These are phyloP conservation scores for Heliconius cydno DNA, from an alignment of 2,888 invertebrate genomes.

Conservation along the genomic window DNA sequence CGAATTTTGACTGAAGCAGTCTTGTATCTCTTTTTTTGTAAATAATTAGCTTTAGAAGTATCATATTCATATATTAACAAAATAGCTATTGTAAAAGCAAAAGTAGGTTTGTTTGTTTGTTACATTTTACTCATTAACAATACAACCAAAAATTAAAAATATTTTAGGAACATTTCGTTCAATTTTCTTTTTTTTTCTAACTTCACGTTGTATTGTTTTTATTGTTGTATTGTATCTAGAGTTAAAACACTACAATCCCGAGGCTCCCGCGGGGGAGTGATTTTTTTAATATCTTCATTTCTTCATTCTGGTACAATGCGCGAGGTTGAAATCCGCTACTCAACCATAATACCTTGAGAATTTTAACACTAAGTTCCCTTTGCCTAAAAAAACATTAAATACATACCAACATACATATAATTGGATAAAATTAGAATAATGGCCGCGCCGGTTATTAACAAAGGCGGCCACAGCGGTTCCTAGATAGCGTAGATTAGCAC, in stretches of 20 bases:
- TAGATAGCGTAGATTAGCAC: slow-evolving; percentile 48
- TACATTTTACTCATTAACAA: background rate
- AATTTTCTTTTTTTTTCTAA: background rate
- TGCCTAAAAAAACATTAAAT: too few relatives aligned
- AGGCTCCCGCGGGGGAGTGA: too few relatives aligned
- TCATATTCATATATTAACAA: background rate
- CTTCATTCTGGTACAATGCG: too few relatives aligned
- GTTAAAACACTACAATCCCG: too few relatives aligned
- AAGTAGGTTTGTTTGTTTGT: background rate
- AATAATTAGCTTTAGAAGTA: background rate
- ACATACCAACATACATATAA: background rate
- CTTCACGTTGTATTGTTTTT: background rate
- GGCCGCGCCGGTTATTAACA: slow-evolving; percentile 16
- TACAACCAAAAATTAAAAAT: too few relatives aligned
- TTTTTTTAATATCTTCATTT: too few relatives aligned
- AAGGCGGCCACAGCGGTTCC: slow-evolving; percentile 25
- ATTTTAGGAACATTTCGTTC: background rate
- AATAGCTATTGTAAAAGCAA: background rate
- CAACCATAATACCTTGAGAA: too few relatives aligned
- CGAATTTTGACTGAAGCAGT: slow-evolving; percentile 20
- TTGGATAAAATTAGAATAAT: slow-evolving; percentile 7
- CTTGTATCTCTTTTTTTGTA: background rate
- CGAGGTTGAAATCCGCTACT: too few relatives aligned
- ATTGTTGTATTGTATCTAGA: too few relatives aligned
- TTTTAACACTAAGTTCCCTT: too few relatives aligned